Evolutionary conservation across 2,113 vertebrate genomes (phyloP), one percentile per base, ranked within the genome.

Genomic region (Pedetes capensis): DNA sequence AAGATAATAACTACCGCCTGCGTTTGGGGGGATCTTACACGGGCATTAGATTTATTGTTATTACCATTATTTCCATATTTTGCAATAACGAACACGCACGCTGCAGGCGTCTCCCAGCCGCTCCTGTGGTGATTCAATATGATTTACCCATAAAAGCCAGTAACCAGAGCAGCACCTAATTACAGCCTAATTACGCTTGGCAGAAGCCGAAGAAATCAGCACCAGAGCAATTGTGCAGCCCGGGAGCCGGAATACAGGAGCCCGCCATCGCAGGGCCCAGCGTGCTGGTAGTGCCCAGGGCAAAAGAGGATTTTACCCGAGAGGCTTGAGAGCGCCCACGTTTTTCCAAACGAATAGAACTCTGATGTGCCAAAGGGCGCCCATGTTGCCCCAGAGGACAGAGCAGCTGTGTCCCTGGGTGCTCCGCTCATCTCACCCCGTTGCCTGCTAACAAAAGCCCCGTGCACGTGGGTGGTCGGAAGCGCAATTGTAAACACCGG

Each of bases 201-300:
- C 89, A 74, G 68, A 96, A 81, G 51, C 93, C 89, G 96, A 95
- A 94, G 96, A 97, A 96, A 93, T 78, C 89, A 85, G 95, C 92
- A 47, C 96, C 11, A 9, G 18, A 88, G 96, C 91, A 69, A 94
- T 55, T 89, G 95, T 93, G 87, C 63, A 0, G 44, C 57, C 95
- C 42, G 79, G 69, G 94, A 94, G 87, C 92, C 37, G 47, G 94
- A 96, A 96, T 85, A 94, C 53, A 12, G 42, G 37, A 0, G 32
- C 87, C 27, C 57, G 53, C 3, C 34, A 47, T 68, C 8, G 59
- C 1, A 42, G 20, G n/a, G 23, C 29, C 59, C 2, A 8, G 17
- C 61, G 34, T 5, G 18, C 25, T 42, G 0, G n/a, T 27, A 13
- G 63, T 0, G 0, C 0, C 34, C 2, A 0, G 16, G 6, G 1